Conservation (phyloP, 2,113 vertebrate genomes). For the Canis aureus region DNA sequence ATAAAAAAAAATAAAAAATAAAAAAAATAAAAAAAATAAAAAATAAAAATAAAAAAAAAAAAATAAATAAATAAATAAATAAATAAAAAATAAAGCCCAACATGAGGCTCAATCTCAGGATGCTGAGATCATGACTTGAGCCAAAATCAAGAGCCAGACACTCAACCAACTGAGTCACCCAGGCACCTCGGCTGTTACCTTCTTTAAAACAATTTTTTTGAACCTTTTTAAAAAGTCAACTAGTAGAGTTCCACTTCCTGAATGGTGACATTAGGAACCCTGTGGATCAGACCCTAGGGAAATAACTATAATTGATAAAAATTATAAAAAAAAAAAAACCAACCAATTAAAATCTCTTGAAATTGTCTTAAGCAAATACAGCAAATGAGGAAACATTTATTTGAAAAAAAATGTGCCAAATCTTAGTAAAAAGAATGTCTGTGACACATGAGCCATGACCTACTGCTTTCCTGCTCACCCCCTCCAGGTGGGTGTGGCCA, state of each 20-base stretch:
- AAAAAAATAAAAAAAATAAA: too few relatives aligned
- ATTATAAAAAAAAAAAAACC: neutral
- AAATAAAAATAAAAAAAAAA: too few relatives aligned
- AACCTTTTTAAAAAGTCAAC: neutral
- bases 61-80: too few relatives aligned
- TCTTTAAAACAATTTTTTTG: neutral
- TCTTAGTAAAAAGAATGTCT: neutral
- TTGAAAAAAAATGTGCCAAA: neutral
- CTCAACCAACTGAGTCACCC: neutral
- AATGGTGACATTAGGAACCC: neutral
- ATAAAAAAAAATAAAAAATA: too few relatives aligned
- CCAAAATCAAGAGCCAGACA: neutral
- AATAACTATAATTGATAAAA: neutral
- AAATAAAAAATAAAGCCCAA: too few relatives aligned
- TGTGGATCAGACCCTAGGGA: neutral
- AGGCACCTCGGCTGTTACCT: neutral
- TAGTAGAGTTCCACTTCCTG: neutral
- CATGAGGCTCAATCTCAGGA: neutral
- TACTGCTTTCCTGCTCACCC: neutral
- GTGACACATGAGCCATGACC: neutral
- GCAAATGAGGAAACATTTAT: neutral
- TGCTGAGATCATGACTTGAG: neutral
- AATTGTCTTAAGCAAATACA: neutral
- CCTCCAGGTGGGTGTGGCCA: neutral
- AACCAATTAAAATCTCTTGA: neutral